Conservation (phyloP, 2,888 invertebrate genomes). For the Apodemia mormo region DNA sequence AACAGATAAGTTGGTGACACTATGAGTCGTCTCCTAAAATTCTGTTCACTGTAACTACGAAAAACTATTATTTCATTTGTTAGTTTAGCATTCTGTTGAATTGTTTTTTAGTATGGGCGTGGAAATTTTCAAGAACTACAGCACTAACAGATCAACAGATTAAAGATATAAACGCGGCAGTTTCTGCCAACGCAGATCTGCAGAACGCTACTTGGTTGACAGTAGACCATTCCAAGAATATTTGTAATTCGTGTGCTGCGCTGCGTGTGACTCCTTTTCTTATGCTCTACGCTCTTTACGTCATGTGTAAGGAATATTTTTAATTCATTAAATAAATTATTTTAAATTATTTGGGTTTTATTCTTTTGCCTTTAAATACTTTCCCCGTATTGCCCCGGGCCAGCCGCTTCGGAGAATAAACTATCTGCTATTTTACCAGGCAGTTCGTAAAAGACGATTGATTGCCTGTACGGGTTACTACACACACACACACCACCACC, state of each 20-base stretch:
- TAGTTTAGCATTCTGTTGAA: too few species aligned
- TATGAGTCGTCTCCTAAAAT: too few species aligned
- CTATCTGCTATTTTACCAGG: too few species aligned
- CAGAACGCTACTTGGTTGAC: neutral
- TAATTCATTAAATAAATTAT: slow-evolving; percentile 1
- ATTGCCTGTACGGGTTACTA: too few species aligned
- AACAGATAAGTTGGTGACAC: too few species aligned
- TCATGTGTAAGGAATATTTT: neutral
- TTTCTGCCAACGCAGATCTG: neutral
- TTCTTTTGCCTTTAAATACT: neutral
- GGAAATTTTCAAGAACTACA: neutral
- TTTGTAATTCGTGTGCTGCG: neutral
- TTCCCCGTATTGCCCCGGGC: too few species aligned
- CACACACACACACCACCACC: too few species aligned
- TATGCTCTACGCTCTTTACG: neutral
- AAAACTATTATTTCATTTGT: too few species aligned
- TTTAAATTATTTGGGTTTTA: neutral
- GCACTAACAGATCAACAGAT: neutral
- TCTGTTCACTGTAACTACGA: too few species aligned
- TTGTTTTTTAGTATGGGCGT: slow-evolving; percentile 1
- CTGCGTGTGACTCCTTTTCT: neutral
- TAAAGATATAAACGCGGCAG: neutral
- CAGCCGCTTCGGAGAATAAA: too few species aligned
- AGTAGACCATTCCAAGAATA: neutral
- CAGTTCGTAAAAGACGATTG: too few species aligned